Base-by-base conservation (phyloP, 2,888 invertebrate species). In the Athalia rosae region DNA sequence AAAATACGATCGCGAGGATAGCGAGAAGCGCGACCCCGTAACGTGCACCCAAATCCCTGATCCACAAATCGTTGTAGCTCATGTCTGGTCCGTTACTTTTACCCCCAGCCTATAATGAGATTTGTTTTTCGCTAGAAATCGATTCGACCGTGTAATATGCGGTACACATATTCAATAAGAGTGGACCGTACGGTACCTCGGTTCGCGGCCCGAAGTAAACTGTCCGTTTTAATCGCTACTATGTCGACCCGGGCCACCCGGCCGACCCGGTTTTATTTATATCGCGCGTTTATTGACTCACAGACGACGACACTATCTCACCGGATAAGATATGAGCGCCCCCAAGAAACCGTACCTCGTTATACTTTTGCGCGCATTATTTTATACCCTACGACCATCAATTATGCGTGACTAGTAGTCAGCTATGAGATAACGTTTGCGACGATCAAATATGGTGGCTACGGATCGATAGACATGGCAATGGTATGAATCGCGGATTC, bases 1-100 rank as follows among this genome's bases (percentile, higher is more conserved):
- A 81, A 47, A 83, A 73, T 41, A 79, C 76, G n/a, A 85, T 9
- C 3, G 79, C 41, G 5, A 80, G 4, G 6, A 82, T 15, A 2
- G 80, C 61, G 9, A 85, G 4, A 3, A 74, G 15, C 6, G 84
- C 76, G 11, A 81, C 77, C 77, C 85, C 87, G 64, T 86, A 88
- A 76, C 78, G 84, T 7, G 85, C 81, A 41, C 85, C 78, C 11
- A 85, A 58, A 48, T 89, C 87, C 15, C 88, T 87, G 45, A 88
- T 80, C 85, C 85, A 87, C 78, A 89, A 76, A 76, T 89, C 88
- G 48, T 76, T 78, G 9, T 79, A 76, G 58, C 87, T 84, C 88
- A 88, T 88, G 50, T 41, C 4, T 6, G 53, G 6, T 47, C 45
- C 4, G 11, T n/a, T 63, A 45, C 11, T 45, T 13, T 47, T 4